Evolutionary conservation across 2,888 invertebrate genomes (phyloP).

Genomic region (Sphaeridia pumilis): DNA sequence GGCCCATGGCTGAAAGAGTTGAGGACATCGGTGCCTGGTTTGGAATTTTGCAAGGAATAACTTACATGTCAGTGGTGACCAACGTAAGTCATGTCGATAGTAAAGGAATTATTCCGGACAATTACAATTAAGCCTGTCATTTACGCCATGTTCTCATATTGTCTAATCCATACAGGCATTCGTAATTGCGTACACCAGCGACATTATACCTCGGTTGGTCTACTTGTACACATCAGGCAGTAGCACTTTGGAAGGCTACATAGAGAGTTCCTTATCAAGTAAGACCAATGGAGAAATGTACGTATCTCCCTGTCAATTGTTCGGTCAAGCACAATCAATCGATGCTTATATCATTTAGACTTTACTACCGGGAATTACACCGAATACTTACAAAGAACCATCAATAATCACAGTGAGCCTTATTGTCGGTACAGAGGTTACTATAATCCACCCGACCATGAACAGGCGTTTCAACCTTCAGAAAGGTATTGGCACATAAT

Average conservation of each 20-base stretch:
- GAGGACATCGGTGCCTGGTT: conserved; percentile 91
- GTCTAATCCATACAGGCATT: too few species aligned
- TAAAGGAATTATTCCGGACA: too few species aligned
- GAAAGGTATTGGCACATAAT: conserved; percentile 69
- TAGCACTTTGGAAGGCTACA: conserved; percentile 63
- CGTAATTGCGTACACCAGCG: conserved; percentile 95
- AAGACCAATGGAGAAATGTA: too few species aligned
- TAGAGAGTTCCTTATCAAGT: conserved; percentile 76
- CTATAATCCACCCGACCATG: conserved; percentile 51
- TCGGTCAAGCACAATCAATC: too few species aligned
- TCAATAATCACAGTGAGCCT: conserved; percentile 43
- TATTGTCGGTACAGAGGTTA: conserved; percentile 69
- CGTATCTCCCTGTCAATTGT: too few species aligned
- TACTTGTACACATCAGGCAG: conserved; percentile 62
- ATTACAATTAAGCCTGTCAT: too few species aligned
- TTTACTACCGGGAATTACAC: conserved; percentile 74
- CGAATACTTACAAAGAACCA: conserved; percentile 33
- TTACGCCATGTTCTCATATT: too few species aligned
- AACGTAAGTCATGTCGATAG: conserved; percentile 63
- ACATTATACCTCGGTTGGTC: conserved; percentile 89
- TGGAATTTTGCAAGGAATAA: conserved; percentile 78
- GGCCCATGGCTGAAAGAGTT: conserved; percentile 78
- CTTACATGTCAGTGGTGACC: conserved; percentile 75
- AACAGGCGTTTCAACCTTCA: conserved; percentile 64
- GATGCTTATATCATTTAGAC: conserved; percentile 42